Percentiles rank a stretch among this genome's conserved stretches.
Conservation (phyloP, 2,888 invertebrate species). For the Archaeoteleia sp. region DNA sequence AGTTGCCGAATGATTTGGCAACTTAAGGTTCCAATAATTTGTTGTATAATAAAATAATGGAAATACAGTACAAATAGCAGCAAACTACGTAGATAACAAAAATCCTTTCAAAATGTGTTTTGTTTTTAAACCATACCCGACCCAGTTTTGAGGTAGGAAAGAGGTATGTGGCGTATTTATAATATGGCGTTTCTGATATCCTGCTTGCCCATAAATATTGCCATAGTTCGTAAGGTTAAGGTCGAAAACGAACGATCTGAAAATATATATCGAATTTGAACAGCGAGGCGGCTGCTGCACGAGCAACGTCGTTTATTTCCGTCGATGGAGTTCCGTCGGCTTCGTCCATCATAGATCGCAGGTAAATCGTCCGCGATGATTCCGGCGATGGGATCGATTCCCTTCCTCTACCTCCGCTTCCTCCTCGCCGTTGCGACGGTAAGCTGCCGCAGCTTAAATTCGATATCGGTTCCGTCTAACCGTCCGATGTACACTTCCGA, state of each 20-base stretch:
- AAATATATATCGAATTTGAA: conserved; percentile 31
- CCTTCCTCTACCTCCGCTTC: conserved; percentile 11
- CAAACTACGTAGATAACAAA: no score
- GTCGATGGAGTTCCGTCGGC: conserved; percentile 40
- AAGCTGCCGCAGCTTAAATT: conserved; percentile 49
- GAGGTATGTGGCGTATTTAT: conserved; percentile 19
- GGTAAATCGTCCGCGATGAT: conserved; percentile 60
- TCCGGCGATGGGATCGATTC: conserved; percentile 50
- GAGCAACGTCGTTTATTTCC: conserved; percentile 47
- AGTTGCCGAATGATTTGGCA: no score
- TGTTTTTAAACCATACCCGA: conserved; percentile 16
- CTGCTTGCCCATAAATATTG: conserved; percentile 29
- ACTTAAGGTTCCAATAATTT: neutral
- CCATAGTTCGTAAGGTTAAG: conserved; percentile 43
- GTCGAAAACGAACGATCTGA: conserved; percentile 30
- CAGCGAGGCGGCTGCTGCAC: conserved; percentile 23
- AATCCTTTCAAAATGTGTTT: neutral
- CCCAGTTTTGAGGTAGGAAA: conserved; percentile 21
- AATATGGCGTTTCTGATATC: conserved; percentile 31
- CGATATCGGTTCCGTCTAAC: conserved; percentile 48
- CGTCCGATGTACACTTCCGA: conserved; percentile 51
- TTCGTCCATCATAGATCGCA: conserved; percentile 58
- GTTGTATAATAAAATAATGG: conserved; percentile 11
- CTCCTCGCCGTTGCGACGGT: conserved; percentile 19
- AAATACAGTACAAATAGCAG: no score